Base-by-base conservation (phyloP, 2,797 vertebrate genomes). In the Hylomyscus alleni region DNA sequence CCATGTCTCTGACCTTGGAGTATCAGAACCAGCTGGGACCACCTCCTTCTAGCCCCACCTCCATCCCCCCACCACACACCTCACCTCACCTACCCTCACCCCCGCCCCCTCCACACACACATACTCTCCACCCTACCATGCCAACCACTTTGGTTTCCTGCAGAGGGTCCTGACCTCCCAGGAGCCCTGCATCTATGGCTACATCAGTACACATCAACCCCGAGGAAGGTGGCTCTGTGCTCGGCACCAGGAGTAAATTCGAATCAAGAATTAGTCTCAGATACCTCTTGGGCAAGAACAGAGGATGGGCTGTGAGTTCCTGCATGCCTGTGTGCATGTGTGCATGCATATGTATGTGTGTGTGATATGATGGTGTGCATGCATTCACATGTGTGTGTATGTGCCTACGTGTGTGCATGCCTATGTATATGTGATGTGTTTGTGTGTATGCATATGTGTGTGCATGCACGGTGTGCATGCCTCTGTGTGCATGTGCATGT, bases 11-110 rank as follows among this genome's bases (percentile, higher is more conserved):
- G 22, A 75, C 40, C 24, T 47, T 47, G 76, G 85, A 56, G 50
- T 69, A 60, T 85, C 52, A 90, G 88, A 90, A 31, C 81, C 72
- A 88, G 88, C 62, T 76, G 86, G 76, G 83, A 34, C 44, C 7
- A 26, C n/a, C 34, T 62, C 65, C 86, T 96, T 17, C 31, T 60
- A 90, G 47, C 15, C 37, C 52, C 34, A 6, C 29, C 58, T 5
- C 56, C 58, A 24, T 22, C 4, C 58, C 58, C 22, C 58, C 8
- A 24, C 52, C 29, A 91, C 6, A 22, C 29, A 19, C 40, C 37
- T 14, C 29, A 19, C 40, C 37, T 14, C 3, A 22, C 24, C 19
- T 31, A 26, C 40, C 13, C 22, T 9, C 40, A 17, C 52, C 3
- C 1, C n/a, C 44, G 1, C 65, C 6, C 31, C 15, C 58, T 67